These are phyloP conservation scores for Willisornis vidua DNA, from an alignment of 2,113 vertebrate genomes.

Conservation along the genomic window DNA sequence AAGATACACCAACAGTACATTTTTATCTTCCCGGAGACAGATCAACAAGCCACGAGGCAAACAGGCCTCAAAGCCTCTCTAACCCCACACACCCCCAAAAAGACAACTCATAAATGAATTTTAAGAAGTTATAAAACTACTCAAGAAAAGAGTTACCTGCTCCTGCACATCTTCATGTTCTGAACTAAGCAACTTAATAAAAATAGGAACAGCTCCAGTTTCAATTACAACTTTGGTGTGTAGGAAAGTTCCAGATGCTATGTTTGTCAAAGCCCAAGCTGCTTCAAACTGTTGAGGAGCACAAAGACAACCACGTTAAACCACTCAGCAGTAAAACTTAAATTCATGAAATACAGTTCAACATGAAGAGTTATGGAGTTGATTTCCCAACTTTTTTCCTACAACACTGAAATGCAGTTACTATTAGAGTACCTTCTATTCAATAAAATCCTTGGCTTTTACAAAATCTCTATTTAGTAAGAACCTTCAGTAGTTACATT, in stretches of 20 bases:
- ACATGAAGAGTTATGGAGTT: neutral
- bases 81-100: neutral
- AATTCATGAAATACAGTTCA: neutral
- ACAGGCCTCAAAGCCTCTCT: neutral
- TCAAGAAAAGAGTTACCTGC: conserved; percentile 78
- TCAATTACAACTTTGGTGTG: conserved; percentile 95
- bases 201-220: conserved; percentile 92
- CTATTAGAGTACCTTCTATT: neutral
- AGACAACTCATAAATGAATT: neutral
- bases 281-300: conserved; percentile 84
- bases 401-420: neutral
- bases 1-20: neutral
- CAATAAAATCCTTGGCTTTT: neutral
- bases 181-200: conserved; percentile 90
- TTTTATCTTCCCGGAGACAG: neutral
- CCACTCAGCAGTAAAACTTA: neutral
- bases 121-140: neutral
- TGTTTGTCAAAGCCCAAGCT: conserved; percentile 93
- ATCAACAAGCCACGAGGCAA: neutral
- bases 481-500: neutral
- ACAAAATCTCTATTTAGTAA: neutral
- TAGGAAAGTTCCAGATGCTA: conserved; percentile 91
- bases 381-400: neutral
- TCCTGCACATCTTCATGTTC: conserved; percentile 94
- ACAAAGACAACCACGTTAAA: neutral